phyloP scores from a whole-genome alignment of 30 jellyfish, hydroid and myxozoan genomes.

The Chrysaora quinquecirrha region DNA sequence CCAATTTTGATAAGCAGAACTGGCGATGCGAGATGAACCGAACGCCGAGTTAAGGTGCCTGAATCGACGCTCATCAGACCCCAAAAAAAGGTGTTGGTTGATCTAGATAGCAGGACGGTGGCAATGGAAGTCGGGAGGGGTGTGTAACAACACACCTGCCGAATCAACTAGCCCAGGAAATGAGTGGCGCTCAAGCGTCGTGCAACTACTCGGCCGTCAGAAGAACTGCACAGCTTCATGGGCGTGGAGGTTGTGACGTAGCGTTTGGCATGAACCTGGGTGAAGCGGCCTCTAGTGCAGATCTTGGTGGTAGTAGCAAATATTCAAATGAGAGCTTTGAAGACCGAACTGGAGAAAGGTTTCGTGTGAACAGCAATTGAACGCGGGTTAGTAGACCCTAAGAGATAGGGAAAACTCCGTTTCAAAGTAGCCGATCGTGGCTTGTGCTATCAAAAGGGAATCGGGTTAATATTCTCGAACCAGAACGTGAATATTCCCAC shows the following conservation, averaged over 20 bases:
- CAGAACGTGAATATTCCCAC: constrained; percentile 75
- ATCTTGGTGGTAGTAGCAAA: constrained; percentile 90
- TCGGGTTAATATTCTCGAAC: constrained; percentile 35
- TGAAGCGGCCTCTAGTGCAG: constrained; percentile 72
- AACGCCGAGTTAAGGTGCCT: too few species aligned
- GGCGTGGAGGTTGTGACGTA: constrained; percentile 77
- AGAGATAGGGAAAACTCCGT: constrained; percentile 75
- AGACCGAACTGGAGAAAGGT: constrained; percentile 90
- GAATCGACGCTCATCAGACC: too few species aligned
- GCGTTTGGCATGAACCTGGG: constrained; percentile 84
- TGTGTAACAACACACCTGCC: constrained; percentile 86
- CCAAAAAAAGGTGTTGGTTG: too few species aligned
- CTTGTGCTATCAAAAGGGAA: not conserved
- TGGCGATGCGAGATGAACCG: too few species aligned
- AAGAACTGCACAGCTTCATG: constrained; percentile 51
- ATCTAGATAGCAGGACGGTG: not conserved
- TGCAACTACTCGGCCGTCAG: constrained; percentile 74
- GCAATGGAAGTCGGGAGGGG: constrained; percentile 47
- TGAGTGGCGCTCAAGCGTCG: constrained; percentile 85
- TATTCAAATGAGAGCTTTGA: constrained; percentile 66
- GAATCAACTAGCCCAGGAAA: constrained; percentile 85
- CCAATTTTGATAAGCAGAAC: too few species aligned
- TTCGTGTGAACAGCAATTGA: constrained; percentile 89
- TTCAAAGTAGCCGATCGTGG: constrained; percentile 51
- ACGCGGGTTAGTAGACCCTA: constrained; percentile 74